Conservation (phyloP, 1,140 invertebrate genomes). For the Bombus confusus region DNA sequence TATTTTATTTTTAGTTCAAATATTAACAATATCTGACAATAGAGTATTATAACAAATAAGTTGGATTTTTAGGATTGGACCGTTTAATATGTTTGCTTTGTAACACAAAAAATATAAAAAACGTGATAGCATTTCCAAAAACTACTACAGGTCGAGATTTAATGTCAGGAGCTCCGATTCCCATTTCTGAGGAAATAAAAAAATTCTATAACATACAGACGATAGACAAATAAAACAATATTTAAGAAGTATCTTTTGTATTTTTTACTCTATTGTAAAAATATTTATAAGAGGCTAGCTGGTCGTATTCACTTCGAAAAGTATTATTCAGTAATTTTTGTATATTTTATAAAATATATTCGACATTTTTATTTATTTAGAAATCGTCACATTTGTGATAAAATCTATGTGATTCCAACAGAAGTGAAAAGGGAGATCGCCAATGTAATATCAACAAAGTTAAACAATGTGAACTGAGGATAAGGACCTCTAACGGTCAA, state of each 20-base stretch:
- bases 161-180: constrained; percentile 89
- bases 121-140: constrained; percentile 72
- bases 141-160: constrained; percentile 92
- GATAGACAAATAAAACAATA: constrained; percentile 9
- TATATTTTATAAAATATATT: too few species aligned
- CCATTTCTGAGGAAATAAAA: constrained; percentile 85
- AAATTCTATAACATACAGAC: constrained; percentile 87
- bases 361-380: too few species aligned
- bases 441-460: too few species aligned
- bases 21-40: background rate
- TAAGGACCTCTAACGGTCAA: too few species aligned
- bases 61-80: constrained; percentile 88
- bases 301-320: too few species aligned
- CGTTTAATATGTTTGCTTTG: constrained; percentile 91
- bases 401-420: too few species aligned
- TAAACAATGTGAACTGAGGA: too few species aligned
- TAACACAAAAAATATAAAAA: constrained; percentile 90
- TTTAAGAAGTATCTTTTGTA: background rate
- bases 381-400: too few species aligned
- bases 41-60: constrained; percentile 9
- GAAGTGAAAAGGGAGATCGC: too few species aligned
- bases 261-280: background rate
- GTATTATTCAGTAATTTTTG: too few species aligned
- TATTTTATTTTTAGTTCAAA: constrained; percentile 64
- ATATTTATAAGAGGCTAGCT: background rate